Conservation (phyloP, 2,888 invertebrate genomes). For the Callinectes sapidus region DNA sequence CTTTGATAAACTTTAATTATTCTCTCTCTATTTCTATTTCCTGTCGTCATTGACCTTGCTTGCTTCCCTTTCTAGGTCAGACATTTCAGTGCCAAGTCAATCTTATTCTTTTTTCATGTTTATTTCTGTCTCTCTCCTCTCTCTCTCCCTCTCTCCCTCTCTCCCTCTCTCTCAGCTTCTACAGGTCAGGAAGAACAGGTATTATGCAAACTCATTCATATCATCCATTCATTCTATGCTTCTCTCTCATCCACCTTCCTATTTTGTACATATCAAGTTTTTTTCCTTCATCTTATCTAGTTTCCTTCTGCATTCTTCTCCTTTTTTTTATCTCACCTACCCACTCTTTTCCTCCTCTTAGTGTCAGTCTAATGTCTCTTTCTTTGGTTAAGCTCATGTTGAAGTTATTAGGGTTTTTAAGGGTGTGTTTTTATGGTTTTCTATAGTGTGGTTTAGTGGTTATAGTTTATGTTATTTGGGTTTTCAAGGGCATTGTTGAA, state of each 20-base stretch:
- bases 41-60: neutral
- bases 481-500: too few species aligned
- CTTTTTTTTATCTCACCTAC: neutral
- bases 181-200: neutral
- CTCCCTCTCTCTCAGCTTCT: slow-evolving; percentile 46
- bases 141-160: slow-evolving; percentile 51
- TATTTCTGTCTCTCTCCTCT: neutral
- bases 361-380: too few species aligned
- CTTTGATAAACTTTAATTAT: too few species aligned
- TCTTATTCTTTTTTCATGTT: neutral
- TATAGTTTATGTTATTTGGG: too few species aligned
- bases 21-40: neutral
- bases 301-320: too few species aligned
- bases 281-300: neutral
- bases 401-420: too few species aligned
- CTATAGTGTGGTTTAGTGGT: too few species aligned
- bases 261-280: neutral
- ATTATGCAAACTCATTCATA: neutral
- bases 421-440: too few species aligned
- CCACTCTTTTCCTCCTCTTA: neutral
- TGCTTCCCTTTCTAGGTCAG: neutral
- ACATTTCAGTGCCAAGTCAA: neutral
- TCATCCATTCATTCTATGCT: neutral
- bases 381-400: too few species aligned
- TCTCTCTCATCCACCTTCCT: neutral